Evolutionary conservation across 2,888 invertebrate genomes (phyloP).

Genomic region (Athalia circularis): DNA sequence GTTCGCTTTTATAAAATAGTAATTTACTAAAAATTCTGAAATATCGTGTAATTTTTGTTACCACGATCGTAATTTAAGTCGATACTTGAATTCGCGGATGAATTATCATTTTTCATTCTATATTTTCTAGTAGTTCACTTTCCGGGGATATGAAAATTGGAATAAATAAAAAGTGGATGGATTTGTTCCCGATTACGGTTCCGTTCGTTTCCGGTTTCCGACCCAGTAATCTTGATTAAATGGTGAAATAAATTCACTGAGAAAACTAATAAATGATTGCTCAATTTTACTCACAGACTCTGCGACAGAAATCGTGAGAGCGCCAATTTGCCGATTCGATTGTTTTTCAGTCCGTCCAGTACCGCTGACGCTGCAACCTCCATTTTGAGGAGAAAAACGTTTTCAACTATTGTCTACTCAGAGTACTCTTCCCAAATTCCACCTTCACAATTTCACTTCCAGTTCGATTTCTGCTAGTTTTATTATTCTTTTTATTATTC

Average conservation of each 20-base stretch:
- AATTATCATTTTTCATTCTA: neutral
- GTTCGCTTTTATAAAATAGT: too few relatives aligned
- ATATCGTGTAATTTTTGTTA: too few relatives aligned
- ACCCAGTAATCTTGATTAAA: slow-evolving; percentile 1
- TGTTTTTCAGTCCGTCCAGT: slow-evolving; percentile 85
- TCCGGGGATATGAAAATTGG: neutral
- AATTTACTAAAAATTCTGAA: too few relatives aligned
- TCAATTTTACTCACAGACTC: slow-evolving; percentile 83
- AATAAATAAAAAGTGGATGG: neutral
- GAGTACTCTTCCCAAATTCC: slow-evolving; percentile 15
- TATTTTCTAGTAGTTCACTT: neutral
- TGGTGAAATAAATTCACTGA: slow-evolving; percentile 1
- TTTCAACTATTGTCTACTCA: slow-evolving; percentile 42
- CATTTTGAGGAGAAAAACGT: slow-evolving; percentile 71
- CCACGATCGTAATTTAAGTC: too few relatives aligned
- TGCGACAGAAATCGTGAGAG: slow-evolving; percentile 86
- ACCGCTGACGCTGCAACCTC: slow-evolving; percentile 80
- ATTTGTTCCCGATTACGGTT: neutral
- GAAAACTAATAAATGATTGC: slow-evolving; percentile 1
- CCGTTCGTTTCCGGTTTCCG: neutral
- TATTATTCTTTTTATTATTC: too few relatives aligned
- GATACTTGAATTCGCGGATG: neutral
- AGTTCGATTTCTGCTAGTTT: too few relatives aligned
- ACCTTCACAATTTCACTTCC: neutral
- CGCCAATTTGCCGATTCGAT: slow-evolving; percentile 84